Evolutionary conservation across 2,113 vertebrate species (phyloP).

Genomic region (Anhinga rufa): DNA sequence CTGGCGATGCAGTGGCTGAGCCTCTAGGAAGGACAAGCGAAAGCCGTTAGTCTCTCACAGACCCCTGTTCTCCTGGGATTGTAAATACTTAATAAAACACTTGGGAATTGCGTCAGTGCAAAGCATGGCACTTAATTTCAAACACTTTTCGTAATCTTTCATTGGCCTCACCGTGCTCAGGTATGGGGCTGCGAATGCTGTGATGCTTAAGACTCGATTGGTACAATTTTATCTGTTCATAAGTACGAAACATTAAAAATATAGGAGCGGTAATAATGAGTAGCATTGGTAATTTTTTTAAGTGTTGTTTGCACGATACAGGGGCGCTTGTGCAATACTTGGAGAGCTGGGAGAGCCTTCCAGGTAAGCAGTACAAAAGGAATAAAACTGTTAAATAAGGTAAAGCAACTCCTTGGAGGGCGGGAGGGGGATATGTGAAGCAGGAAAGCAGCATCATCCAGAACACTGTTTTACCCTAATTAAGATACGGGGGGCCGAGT

Average conservation of each 20-base stretch:
- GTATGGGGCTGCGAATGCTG: not conserved
- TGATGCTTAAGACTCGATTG: fast-evolving
- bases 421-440: not conserved
- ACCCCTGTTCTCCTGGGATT: not conserved
- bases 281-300: not conserved
- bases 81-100: not conserved
- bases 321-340: not conserved
- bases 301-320: not conserved
- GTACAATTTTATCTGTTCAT: not conserved
- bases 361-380: not conserved
- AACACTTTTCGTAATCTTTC: fast-evolving
- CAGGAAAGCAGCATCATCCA: not conserved
- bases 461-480: not conserved
- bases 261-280: not conserved
- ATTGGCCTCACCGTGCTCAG: fast-evolving
- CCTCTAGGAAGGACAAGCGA: not conserved
- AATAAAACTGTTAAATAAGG: not conserved
- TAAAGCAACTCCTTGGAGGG: not conserved
- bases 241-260: not conserved
- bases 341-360: not conserved
- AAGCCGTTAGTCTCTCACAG: not conserved
- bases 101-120: not conserved
- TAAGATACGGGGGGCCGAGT: not conserved
- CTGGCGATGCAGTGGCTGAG: not conserved
- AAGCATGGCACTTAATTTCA: not conserved